Evolutionary conservation across 2,888 invertebrate species (phyloP), one percentile per base, ranked within the genome.

Genomic region (Xanthia togata): DNA sequence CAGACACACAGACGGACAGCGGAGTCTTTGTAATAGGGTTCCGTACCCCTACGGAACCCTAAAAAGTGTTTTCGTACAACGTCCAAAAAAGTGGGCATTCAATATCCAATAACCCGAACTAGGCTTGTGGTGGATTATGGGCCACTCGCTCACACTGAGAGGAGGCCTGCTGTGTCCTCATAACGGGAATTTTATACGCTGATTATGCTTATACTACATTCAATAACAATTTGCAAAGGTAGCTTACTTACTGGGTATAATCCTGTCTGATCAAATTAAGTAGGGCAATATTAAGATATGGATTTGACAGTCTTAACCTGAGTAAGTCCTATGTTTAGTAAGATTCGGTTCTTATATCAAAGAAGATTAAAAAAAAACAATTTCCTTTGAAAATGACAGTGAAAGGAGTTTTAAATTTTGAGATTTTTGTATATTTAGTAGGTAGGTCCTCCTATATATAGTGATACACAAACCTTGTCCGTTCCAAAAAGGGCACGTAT

Each of bases 331-430:
- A 35, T 20, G 17, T 55, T 65, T 2, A 59, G 17, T 4, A n/a
- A 23, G 12, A 55, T 44, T 44, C 3, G 47, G 14, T 35, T 41
- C 14, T n/a, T 44, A 5, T 41, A 38, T 31, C 26, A 47, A 81
- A 81, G 47, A 55, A 55, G 5, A 26, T 53, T 4, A 26, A 76
- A 62, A 73, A 62, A 60, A 80, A 47, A 0, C 14, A 41, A 47
- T 81, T 74, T 77, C 47, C 55, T 47, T 20, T 50, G 6, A 1
- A 53, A 31, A 47, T 12, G 62, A 50, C 63, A 81, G 44, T 14
- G 12, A 23, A 23, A 8, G 4, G 5, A 41, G 38, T 9, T 62
- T 47, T 4, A 17, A 0, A 41, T 31, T 55, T 73, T 4, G 9
- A 0, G 14, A 17, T 12, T 31, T 31, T 11, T 12, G 17, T 57